These are phyloP conservation scores for Drosophila pruinosa DNA, from an alignment of 1,140 invertebrate species.

Conservation along the genomic window DNA sequence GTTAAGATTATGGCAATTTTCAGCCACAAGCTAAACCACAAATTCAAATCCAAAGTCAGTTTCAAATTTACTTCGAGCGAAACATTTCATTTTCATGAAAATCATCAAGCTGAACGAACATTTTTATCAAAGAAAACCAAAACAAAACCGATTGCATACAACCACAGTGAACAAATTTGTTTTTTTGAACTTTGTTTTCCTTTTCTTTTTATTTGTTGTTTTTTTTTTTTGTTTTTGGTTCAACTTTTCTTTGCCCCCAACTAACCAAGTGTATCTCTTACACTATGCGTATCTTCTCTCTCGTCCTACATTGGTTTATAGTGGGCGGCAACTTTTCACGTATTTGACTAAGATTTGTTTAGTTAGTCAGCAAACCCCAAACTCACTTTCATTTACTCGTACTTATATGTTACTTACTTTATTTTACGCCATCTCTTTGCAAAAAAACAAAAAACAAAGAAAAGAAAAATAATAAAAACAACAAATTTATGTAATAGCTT, in stretches of 20 bases:
- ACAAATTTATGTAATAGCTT: conserved; percentile 65
- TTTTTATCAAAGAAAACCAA: conserved; percentile 64
- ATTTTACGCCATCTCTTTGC: conserved; percentile 43
- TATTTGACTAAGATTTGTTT: conserved; percentile 51
- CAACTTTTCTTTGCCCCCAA: conserved; percentile 19
- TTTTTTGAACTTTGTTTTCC: conserved; percentile 59
- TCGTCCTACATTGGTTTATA: conserved; percentile 1
- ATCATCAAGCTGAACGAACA: conserved; percentile 74
- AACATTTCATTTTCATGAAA: conserved; percentile 72
- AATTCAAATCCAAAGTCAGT: conserved; percentile 54
- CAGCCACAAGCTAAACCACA: conserved; percentile 18
- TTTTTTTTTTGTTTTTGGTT: not conserved
- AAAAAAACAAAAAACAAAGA: conserved; percentile 60
- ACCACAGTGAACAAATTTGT: conserved; percentile 55
- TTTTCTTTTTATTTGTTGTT: not conserved
- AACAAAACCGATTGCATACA: conserved; percentile 61
- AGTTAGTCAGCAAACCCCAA: conserved; percentile 19
- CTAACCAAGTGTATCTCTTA: conserved; percentile 31
- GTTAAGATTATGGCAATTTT: conserved; percentile 27
- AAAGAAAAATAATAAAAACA: conserved; percentile 30
- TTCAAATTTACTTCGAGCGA: conserved; percentile 60
- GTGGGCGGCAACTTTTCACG: conserved; percentile 18
- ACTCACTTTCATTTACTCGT: conserved; percentile 72
- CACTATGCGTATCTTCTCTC: not conserved
- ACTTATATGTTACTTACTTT: conserved; percentile 26